Evolutionary conservation across 1,140 invertebrate species (phyloP), one percentile per base, ranked within the genome.

Genomic region (Chlorops oryzae): DNA sequence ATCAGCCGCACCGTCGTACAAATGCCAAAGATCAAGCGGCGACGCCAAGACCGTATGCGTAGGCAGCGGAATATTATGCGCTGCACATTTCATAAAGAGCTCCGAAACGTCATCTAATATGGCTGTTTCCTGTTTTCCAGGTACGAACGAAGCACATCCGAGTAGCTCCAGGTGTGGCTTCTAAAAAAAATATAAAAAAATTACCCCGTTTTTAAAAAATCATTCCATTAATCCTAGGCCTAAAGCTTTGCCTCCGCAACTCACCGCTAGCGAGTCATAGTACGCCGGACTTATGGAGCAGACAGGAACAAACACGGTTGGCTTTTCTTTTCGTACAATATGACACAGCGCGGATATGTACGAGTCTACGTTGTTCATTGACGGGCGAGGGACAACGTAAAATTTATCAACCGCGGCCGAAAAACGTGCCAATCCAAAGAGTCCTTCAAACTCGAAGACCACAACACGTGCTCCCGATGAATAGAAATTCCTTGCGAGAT

Each of bases 401-500:
- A 86, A 89, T 54, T 79, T 80, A 51, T 83, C 77, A 22, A 88
- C 87, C 13, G 87, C 85, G 1, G 81, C 83, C 1, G 87, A 90
- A 60, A 87, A 90, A 37, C 84, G 78, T 1, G 86, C 77, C 34
- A 90, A 55, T 0, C 83, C 80, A 54, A 88, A 87, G 1, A 83
- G 73, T 1, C 85, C 86, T 53, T 88, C 85, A 6, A 87, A 77
- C 62, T 90, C 87, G 56, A 85, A 86, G 13, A 88, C 82, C 12
- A 90, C 78, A 2, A 90, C 86, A 50, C 85, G 70, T 1, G 84
- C 84, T 0, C 87, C 87, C 0, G 85, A 84, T 12, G 80, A 81
- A 59, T 88, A 83, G 55, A 90, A 89, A 58, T 88, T 88, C 35
- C 87, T 77, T 0, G 86, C 86, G 17, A 90, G 63, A 62, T 88